These are phyloP conservation scores for Atopsyche davidsoni DNA, from an alignment of 1,140 invertebrate genomes.

Conservation along the genomic window DNA sequence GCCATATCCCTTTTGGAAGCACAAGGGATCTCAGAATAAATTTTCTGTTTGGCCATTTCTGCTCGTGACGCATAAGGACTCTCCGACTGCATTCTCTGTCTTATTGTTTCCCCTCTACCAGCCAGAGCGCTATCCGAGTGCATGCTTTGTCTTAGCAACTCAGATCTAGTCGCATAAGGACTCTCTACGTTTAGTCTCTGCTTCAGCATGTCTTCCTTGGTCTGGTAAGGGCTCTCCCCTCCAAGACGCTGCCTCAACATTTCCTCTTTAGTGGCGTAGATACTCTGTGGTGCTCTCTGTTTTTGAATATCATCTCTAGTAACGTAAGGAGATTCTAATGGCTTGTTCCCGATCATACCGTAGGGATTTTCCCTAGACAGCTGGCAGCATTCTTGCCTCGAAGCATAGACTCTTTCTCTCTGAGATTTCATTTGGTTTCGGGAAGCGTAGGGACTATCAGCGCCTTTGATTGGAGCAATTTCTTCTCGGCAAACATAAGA, in stretches of 20 bases:
- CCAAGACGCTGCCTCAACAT: conserved; percentile 41
- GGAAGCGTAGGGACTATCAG: conserved; percentile 31
- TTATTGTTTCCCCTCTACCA: conserved; percentile 7
- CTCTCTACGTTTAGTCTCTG: conserved; percentile 20
- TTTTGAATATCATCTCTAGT: conserved; percentile 29
- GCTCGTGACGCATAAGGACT: conserved; percentile 12
- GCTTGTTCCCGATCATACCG: conserved; percentile 6
- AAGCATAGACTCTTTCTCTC: conserved; percentile 11
- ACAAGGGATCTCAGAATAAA: background rate
- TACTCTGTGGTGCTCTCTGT: conserved; percentile 34
- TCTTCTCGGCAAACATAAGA: conserved; percentile 6
- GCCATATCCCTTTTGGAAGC: too few relatives aligned
- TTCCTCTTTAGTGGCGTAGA: conserved; percentile 47
- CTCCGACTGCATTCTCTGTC: conserved; percentile 4
- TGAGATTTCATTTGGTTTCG: conserved; percentile 23
- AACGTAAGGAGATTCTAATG: conserved; percentile 31
- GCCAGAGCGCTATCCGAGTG: background rate
- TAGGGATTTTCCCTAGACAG: conserved; percentile 13
- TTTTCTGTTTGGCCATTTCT: conserved; percentile 9
- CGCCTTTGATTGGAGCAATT: background rate
- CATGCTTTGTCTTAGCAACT: conserved; percentile 9
- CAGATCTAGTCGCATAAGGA: conserved; percentile 32
- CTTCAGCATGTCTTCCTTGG: conserved; percentile 43
- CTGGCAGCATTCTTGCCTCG: conserved; percentile 17
- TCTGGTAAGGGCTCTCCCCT: conserved; percentile 43